Base-by-base conservation (phyloP, 2,888 invertebrate species). In the Cataglyphis albicans region DNA sequence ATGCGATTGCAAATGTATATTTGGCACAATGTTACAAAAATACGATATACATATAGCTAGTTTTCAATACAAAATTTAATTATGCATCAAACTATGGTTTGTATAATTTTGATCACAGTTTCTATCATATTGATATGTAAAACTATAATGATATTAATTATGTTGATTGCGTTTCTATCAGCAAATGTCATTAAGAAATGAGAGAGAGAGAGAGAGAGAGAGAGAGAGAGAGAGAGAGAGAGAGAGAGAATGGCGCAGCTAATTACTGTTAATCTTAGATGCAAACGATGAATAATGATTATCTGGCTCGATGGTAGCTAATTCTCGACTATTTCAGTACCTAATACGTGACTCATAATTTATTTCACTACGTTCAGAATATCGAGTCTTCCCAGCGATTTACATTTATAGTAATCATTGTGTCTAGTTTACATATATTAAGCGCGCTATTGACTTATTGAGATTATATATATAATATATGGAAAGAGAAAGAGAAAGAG, bases 261-360 rank as follows among this genome's bases (percentile, higher is more conserved):
- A 57, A 67, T 67, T 67, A 55, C 3, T 41, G 41, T 10, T 57
- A 41, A 67, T 65, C 41, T 57, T 76, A 41, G 41, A 65, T n/a
- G 38, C 29, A 41, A 41, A 41, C n/a, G 38, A 41, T 67, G 41
- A 76, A 76, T 76, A 57, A 3, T 29, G 41, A 75, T 74, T 32
- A 25, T 12, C 15, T 18, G 10, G 5, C 12, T 74, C n/a, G 29
- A 29, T 0, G 25, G 3, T 41, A 0, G 3, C 18, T 25, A n/a
- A 12, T 64, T 48, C 18, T 52, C 18, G 52, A 12, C 18, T 57
- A 76, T 76, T 76, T 57, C 15, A 41, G 38, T 29, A 65, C 12
- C 29, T 12, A 41, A 57, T 41, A 9, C 29, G 10, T 21, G 57
- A 21, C 7, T 55, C 21, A 67, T 67, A 41, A 67, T n/a, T 32